Evolutionary conservation across 2,113 vertebrate species (phyloP).

Genomic region (Elanoides forficatus): DNA sequence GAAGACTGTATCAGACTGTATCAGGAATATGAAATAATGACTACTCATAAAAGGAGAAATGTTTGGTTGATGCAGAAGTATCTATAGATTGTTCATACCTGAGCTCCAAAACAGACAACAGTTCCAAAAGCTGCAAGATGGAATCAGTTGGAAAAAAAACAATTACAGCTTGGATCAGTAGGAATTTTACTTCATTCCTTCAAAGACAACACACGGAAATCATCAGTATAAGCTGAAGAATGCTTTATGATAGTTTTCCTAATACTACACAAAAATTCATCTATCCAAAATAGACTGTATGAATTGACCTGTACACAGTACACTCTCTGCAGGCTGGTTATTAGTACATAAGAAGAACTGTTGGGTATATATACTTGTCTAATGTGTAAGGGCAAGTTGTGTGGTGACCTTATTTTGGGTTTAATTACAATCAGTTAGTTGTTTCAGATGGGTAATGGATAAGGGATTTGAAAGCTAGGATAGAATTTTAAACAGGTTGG

Average conservation of each 20-base stretch:
- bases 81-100: neutral
- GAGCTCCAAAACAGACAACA: neutral
- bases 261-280: neutral
- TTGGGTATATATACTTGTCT: neutral
- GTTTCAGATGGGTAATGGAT: conserved; percentile 19
- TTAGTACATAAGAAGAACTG: neutral
- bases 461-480: neutral
- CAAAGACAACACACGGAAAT: neutral
- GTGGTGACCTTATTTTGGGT: neutral
- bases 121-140: neutral
- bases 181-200: neutral
- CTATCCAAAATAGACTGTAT: neutral
- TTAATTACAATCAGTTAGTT: conserved; percentile 21
- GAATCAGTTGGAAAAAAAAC: neutral
- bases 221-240: neutral
- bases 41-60: neutral
- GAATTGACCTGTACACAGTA: neutral
- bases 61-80: neutral
- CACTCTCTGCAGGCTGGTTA: neutral
- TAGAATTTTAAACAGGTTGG: neutral
- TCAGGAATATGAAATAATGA: neutral
- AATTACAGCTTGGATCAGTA: neutral
- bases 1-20: neutral
- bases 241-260: neutral
- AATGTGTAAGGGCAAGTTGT: neutral